Percentiles rank a stretch among this genome's conserved stretches.
phyloP scores from a whole-genome alignment of 2,797 vertebrate species.

The Acrocephalus scirpaceus region DNA sequence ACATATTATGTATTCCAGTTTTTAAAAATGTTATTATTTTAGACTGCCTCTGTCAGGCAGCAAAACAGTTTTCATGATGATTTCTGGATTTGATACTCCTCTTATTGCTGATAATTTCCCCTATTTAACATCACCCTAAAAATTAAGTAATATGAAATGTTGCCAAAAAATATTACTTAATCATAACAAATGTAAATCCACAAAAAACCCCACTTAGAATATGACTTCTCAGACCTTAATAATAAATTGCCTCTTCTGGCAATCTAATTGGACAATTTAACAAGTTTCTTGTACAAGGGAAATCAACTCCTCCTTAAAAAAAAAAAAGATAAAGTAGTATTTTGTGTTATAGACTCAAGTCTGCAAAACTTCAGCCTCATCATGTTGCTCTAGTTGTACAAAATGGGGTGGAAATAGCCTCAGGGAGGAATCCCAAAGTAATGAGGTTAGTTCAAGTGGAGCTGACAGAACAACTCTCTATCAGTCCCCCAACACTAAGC shows the following conservation, averaged over 20 bases:
- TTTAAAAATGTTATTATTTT: background rate
- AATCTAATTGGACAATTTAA: background rate
- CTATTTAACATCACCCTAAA: background rate
- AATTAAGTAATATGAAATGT: background rate
- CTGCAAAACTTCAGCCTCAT: background rate
- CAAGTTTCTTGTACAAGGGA: background rate
- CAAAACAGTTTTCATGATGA: background rate
- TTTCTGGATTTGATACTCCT: background rate
- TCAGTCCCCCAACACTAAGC: background rate
- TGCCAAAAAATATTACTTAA: background rate
- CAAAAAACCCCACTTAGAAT: background rate
- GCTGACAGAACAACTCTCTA: background rate
- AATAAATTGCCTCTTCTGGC: background rate
- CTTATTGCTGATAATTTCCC: background rate
- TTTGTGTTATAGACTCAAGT: background rate
- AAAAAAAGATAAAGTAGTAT: background rate
- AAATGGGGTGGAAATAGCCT: slow-evolving; percentile 53
- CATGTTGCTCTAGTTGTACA: slow-evolving; percentile 26
- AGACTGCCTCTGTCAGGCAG: background rate
- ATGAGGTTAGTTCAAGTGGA: slow-evolving; percentile 31
- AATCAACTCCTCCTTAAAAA: background rate
- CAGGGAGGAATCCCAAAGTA: background rate
- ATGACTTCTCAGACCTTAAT: background rate
- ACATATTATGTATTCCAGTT: background rate
- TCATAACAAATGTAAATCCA: background rate